Evolutionary conservation across 2,797 vertebrate genomes (phyloP), one percentile per base, ranked within the genome.

Genomic region (Oreochromis grahami): DNA sequence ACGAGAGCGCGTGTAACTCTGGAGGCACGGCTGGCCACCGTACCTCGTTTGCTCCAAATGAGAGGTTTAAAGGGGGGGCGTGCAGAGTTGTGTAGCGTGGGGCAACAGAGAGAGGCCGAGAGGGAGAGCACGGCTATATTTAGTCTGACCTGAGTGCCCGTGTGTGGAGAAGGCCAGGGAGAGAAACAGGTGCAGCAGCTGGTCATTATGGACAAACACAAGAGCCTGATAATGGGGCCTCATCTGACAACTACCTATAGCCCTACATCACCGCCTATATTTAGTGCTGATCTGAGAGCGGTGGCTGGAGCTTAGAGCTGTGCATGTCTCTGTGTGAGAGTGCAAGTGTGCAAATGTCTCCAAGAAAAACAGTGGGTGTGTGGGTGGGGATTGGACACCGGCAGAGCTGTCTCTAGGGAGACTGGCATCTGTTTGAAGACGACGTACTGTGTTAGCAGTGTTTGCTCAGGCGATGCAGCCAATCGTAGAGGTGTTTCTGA

Each of bases 121-220:
- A 91, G 90, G 81, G 88, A 77, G 86, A 91, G 76, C 72, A 17
- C 0, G 34, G 88, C 91, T 96, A 95, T 95, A 94, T 96, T 95
- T 96, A 96, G 94, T 70, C 87, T 94, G 96, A 96, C 95, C 95
- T 94, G 94, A 91, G 93, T 94, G 93, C 89, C 92, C 85, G 82
- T 93, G 93, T 91, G 92, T 81, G 84, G 84, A 91, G 88, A 84
- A 85, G 91, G 89, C 86, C 81, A 3, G 91, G 87, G 81, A 70
- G 88, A 89, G 93, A 94, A 95, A 96, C 96, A 96, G 96, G 96
- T 97, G 96, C 95, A 93, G 91, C 5, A 63, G 72, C 88, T 84
- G 89, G 92, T 94, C 91, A 96, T 95, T 95, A 95, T 93, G 86
- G 94, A 92, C 88, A 92, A 95, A 95, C 93, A 96, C 92, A 93